Percentiles rank a stretch among this genome's conserved stretches.
phyloP scores from a whole-genome alignment of 2,113 vertebrate species.

The Arizona elegans region DNA sequence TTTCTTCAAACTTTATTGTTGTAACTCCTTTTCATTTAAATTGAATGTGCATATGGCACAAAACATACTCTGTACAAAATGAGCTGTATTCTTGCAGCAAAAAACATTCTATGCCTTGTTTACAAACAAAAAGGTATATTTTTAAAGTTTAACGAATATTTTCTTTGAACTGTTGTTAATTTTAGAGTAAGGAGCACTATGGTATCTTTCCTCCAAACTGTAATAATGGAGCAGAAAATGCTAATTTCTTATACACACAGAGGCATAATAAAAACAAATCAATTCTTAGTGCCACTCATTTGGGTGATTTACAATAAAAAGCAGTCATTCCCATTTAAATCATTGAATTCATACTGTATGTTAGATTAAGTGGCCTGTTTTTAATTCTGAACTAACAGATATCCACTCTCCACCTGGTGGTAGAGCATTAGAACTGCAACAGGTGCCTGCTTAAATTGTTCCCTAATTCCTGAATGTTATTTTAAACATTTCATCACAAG shows the following conservation, averaged over 20 bases:
- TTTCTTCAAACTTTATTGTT: background rate
- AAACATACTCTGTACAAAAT: background rate
- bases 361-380: background rate
- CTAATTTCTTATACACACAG: background rate
- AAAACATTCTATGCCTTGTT: background rate
- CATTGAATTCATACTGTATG: background rate
- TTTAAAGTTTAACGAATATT: background rate
- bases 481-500: background rate
- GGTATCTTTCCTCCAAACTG: background rate
- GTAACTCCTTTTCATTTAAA: background rate
- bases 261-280: slow-evolving; percentile 5
- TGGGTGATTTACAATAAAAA: slow-evolving; percentile 21
- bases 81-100: background rate
- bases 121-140: background rate
- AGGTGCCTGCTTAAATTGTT: background rate
- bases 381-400: slow-evolving; percentile 3
- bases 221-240: background rate
- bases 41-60: no score
- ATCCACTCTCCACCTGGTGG: slow-evolving; percentile 62
- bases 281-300: background rate
- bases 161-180: background rate
- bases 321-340: background rate
- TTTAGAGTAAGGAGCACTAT: background rate
- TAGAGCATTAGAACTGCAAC: slow-evolving; percentile 42
- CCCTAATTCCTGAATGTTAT: background rate